Evolutionary conservation across 2,113 vertebrate species (phyloP).

Genomic region (Bufo gargarizans): DNA sequence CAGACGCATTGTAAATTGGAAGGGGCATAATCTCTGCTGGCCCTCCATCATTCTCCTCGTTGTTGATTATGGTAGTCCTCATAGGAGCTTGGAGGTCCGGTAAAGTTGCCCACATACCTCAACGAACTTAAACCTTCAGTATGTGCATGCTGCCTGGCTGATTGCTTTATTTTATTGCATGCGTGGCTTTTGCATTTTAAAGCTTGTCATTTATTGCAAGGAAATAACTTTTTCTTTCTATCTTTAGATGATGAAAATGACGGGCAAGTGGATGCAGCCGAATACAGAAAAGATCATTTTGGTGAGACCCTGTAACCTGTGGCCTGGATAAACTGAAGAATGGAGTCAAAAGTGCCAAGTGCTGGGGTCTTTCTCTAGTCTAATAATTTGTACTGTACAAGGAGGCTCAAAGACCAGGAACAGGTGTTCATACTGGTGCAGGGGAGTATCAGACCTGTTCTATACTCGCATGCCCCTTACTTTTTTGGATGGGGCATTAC

Average conservation of each 20-base stretch:
- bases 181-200: neutral
- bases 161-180: neutral
- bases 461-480: neutral
- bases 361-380: conserved; percentile 39
- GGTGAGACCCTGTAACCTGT: conserved; percentile 81
- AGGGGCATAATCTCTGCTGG: too few relatives aligned
- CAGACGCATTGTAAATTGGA: too few relatives aligned
- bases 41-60: too few relatives aligned
- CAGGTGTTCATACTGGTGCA: conserved; percentile 1
- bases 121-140: neutral
- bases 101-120: neutral
- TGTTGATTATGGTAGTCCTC: too few relatives aligned
- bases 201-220: neutral
- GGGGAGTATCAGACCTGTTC: neutral
- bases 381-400: conserved; percentile 25
- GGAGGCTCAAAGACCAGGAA: conserved; percentile 31
- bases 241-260: conserved; percentile 88
- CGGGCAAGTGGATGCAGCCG: conserved; percentile 86
- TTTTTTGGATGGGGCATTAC: conserved; percentile 23
- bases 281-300: conserved; percentile 88
- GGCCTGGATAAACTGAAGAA: neutral
- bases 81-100: too few relatives aligned
- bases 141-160: neutral
- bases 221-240: neutral
- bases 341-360: conserved; percentile 14